phyloP scores from a whole-genome alignment of 2,113 vertebrate genomes.

The Megalops atlanticus region DNA sequence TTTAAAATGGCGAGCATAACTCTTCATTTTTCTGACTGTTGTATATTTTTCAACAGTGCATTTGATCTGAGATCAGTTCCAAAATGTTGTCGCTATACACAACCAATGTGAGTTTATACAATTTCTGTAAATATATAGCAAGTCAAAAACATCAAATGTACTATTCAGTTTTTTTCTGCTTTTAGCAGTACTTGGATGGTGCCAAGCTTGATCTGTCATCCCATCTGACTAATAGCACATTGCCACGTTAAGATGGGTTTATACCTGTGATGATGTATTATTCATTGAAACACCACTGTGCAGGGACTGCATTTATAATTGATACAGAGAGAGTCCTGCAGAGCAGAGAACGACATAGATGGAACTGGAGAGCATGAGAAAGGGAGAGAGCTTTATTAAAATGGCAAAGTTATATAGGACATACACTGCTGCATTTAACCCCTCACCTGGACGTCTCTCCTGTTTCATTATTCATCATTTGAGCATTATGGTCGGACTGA shows the following conservation, averaged over 20 bases:
- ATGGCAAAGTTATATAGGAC: neutral
- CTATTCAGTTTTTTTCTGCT: neutral
- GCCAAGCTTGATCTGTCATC: neutral
- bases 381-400: neutral
- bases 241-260: neutral
- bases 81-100: too few relatives aligned
- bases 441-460: neutral
- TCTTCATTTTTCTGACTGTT: neutral
- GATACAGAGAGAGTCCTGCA: neutral
- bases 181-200: neutral
- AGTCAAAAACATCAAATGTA: neutral
- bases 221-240: neutral
- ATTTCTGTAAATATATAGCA: neutral
- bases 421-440: neutral
- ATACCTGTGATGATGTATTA: slow-evolving; percentile 6
- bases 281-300: slow-evolving; percentile 7
- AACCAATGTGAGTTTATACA: too few relatives aligned
- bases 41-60: neutral
- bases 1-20: too few relatives aligned
- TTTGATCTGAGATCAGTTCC: neutral
- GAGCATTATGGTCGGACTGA: neutral
- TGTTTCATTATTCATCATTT: slow-evolving; percentile 21
- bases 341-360: neutral
- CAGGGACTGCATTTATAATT: neutral
- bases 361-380: neutral